Evolutionary conservation across 2,888 invertebrate species (phyloP).

Genomic region (Imbricaverruca yamaguchii): DNA sequence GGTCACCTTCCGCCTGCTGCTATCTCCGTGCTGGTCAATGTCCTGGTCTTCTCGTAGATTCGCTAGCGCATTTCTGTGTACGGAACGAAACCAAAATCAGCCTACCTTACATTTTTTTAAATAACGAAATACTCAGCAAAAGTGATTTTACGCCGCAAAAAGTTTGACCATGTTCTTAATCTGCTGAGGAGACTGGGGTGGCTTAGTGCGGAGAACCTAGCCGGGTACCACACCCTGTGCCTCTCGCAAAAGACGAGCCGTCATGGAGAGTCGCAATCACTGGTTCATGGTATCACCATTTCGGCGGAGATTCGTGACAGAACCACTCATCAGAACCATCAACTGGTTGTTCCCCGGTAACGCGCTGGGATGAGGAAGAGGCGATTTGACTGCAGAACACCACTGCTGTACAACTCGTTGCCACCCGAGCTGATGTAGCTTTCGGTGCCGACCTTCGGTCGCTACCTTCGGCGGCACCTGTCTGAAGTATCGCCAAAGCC

Average conservation of each 20-base stretch:
- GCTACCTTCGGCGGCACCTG: no score
- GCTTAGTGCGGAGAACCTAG: not conserved
- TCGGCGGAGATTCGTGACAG: not conserved
- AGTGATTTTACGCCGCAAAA: not conserved
- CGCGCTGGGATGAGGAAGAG: no score
- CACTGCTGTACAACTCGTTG: no score
- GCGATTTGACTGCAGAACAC: no score
- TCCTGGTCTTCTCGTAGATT: not conserved
- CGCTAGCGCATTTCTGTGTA: not conserved
- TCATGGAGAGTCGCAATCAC: not conserved
- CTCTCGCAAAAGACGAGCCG: not conserved
- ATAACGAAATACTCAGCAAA: not conserved
- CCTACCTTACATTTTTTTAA: not conserved
- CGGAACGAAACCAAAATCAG: not conserved
- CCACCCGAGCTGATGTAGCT: no score
- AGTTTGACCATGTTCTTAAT: not conserved
- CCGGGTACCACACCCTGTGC: not conserved
- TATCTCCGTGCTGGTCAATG: not conserved
- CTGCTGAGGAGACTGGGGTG: not conserved
- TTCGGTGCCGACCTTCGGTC: no score
- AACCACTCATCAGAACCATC: not conserved
- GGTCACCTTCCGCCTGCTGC: not conserved
- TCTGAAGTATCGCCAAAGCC: no score
- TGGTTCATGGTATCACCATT: not conserved
- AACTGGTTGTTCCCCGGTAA: not conserved